Evolutionary conservation across 2,888 invertebrate genomes (phyloP).

Genomic region (Liopterus haemorrhoidalis): DNA sequence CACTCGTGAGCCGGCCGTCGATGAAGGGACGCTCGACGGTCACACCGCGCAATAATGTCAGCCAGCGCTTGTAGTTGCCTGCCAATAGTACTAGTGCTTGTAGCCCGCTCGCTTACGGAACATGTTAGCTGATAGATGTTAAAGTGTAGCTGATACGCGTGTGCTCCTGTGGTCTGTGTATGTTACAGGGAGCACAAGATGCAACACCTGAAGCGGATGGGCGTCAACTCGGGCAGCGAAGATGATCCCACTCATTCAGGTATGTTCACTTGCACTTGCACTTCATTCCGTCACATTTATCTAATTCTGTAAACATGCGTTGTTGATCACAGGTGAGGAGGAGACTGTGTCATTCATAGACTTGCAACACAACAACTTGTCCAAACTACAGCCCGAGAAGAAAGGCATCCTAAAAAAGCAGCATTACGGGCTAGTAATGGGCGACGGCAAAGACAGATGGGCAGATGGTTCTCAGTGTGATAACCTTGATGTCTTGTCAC

Average conservation of each 20-base stretch:
- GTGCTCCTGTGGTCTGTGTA: constrained; percentile 23
- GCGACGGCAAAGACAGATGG: constrained; percentile 70
- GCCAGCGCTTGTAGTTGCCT: no score
- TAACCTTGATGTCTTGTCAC: constrained; percentile 61
- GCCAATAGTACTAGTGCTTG: no score
- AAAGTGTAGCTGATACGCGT: no score
- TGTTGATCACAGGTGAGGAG: constrained; percentile 58
- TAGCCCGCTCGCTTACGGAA: no score
- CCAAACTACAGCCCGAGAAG: constrained; percentile 82
- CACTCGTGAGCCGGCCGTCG: no score
- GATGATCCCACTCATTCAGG: constrained; percentile 74
- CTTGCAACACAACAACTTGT: constrained; percentile 65
- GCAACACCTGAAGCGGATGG: constrained; percentile 68
- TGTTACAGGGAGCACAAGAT: constrained; percentile 71
- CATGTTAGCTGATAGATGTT: no score
- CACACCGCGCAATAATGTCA: no score
- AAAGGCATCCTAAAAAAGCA: constrained; percentile 85
- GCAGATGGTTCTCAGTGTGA: constrained; percentile 66
- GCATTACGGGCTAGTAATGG: constrained; percentile 68
- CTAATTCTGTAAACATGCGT: background rate
- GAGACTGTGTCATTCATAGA: constrained; percentile 78
- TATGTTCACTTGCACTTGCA: constrained; percentile 41
- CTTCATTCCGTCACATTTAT: constrained; percentile 2
- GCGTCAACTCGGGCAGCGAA: constrained; percentile 59
- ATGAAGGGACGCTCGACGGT: no score